phyloP scores from a whole-genome alignment of 2,113 vertebrate genomes.

The Oenanthe oenanthe region DNA sequence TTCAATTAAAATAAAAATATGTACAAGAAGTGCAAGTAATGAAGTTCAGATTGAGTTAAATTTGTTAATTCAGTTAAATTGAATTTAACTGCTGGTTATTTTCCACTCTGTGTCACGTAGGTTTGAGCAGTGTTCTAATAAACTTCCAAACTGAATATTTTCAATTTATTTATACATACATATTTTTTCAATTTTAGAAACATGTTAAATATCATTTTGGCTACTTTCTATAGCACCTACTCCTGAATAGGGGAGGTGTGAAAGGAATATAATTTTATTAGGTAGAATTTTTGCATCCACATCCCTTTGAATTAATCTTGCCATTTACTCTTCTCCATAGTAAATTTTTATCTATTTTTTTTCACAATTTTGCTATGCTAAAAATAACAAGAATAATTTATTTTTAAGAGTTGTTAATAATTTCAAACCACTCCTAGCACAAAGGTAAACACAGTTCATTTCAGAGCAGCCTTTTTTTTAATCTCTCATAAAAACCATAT shows the following conservation, averaged over 20 bases:
- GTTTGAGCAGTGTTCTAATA: neutral
- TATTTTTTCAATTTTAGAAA: neutral
- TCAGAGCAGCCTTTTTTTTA: neutral
- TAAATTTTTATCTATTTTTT: neutral
- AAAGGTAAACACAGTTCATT: neutral
- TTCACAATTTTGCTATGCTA: neutral
- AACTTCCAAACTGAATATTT: neutral
- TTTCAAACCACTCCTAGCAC: neutral
- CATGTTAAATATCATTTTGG: neutral
- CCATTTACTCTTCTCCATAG: neutral
- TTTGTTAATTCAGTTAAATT: neutral
- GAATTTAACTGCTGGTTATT: neutral
- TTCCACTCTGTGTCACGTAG: neutral
- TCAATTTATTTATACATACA: neutral
- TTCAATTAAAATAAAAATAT: neutral
- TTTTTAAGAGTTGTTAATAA: neutral
- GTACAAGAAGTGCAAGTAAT: neutral
- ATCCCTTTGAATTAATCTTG: neutral
- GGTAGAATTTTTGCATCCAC: fast-evolving
- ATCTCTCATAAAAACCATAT: neutral
- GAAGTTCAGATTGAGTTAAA: neutral
- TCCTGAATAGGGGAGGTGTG: neutral
- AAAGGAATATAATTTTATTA: neutral
- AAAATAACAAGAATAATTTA: neutral
- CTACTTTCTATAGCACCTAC: neutral